Conservation (phyloP, 2,113 vertebrate genomes). For the Barnardius zonarius region DNA sequence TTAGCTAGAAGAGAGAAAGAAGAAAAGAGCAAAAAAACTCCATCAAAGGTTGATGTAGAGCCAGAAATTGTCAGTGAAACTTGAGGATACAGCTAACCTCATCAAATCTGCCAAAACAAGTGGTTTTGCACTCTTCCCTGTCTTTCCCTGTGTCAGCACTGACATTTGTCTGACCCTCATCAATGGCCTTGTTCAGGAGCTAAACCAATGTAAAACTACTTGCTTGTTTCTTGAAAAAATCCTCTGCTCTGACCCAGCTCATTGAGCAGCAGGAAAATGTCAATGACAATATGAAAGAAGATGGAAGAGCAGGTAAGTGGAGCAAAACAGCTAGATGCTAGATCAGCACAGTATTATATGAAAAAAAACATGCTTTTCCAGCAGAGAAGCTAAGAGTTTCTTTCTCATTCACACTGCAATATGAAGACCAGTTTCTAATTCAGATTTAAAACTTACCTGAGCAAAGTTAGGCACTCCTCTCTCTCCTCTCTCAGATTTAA, state of each 20-base stretch:
- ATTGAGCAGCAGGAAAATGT: neutral
- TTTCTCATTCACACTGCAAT: neutral
- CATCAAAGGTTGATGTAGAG: neutral
- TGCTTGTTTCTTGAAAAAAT: neutral
- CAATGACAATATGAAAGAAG: neutral
- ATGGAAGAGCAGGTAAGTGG: neutral
- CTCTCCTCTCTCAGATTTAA: neutral
- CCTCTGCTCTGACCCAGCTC: neutral
- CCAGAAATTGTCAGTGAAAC: neutral
- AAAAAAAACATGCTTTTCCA: neutral
- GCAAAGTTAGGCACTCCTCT: neutral
- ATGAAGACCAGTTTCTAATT: neutral
- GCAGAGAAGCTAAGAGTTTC: neutral
- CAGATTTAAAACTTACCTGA: neutral
- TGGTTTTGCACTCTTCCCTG: neutral
- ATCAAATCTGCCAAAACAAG: neutral
- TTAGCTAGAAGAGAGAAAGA: neutral
- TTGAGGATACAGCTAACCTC: neutral
- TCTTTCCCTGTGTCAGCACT: neutral
- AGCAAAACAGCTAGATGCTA: neutral
- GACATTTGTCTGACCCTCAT: neutral
- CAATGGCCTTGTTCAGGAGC: neutral
- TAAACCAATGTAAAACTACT: neutral
- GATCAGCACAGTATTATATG: rapidly evolving
- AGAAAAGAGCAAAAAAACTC: neutral